A percentile compares a stretch with the other conserved stretches of the same genome.
Conservation (phyloP, 2,888 invertebrate genomes). For the Pristionchus mayeri region DNA sequence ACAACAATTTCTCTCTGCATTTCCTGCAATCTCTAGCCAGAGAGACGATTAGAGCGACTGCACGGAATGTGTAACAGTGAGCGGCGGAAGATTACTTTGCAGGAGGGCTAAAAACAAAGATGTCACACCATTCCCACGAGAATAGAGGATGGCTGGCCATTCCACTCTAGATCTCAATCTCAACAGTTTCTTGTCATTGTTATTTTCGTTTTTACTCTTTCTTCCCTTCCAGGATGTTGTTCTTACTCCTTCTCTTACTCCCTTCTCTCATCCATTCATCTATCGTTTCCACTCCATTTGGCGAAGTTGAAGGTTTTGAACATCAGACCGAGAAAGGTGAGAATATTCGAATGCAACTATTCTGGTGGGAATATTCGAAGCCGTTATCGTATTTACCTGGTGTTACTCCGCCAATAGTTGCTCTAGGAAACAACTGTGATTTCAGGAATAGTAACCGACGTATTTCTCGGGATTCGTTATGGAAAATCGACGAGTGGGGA, state of each 20-base stretch:
- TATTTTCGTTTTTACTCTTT: background rate
- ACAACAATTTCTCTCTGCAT: too few relatives aligned
- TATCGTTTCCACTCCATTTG: background rate
- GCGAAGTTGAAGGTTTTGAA: slow-evolving; percentile 14
- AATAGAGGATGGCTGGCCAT: background rate
- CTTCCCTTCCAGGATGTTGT: background rate
- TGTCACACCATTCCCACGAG: too few relatives aligned
- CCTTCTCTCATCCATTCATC: background rate
- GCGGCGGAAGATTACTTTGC: too few relatives aligned
- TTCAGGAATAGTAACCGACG: slow-evolving; percentile 47
- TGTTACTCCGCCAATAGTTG: too few relatives aligned
- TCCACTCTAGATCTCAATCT: background rate
- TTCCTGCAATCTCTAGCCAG: too few relatives aligned
- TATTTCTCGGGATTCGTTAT: slow-evolving; percentile 65
- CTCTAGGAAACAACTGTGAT: background rate
- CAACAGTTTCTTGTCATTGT: background rate
- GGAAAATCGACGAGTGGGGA: slow-evolving; percentile 62
- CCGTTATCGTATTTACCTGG: background rate
- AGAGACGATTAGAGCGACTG: too few relatives aligned
- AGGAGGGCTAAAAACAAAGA: too few relatives aligned
- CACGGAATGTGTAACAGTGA: too few relatives aligned
- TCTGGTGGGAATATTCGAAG: background rate
- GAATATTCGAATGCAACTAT: background rate
- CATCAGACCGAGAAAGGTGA: slow-evolving; percentile 43
- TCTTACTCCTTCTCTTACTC: background rate